Base-by-base conservation (phyloP, 2,888 invertebrate species). In the Drosophila kanekoi region DNA sequence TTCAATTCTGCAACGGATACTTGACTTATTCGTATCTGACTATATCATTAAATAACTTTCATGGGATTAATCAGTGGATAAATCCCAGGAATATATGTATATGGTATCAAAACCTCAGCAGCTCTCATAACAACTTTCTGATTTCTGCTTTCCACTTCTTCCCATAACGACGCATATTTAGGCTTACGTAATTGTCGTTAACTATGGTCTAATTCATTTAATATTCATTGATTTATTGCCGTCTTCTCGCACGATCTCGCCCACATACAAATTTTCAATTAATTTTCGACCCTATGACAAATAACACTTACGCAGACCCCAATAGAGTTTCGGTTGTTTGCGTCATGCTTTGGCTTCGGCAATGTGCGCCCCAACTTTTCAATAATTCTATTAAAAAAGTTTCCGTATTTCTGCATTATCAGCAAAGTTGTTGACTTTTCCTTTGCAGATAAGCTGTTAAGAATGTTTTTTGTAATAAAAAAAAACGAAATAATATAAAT, bases 401-500 rank as follows among this genome's bases (percentile, higher is more conserved):
- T 77, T 56, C 23, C 8, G 43, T 62, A 9, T 28, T 70, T 44
- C 38, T 61, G 86, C 64, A 41, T 53, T 85, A 85, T 87, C 88
- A 87, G 79, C 71, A 23, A 51, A 53, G 62, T 44, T 48, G 32
- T 58, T 53, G 66, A 59, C 56, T 77, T 60, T 68, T 37, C 28
- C 2, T 38, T 20, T 11, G 14, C 37, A 56, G 87, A 84, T 87
- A 80, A 77, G 87, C 60, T 48, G 33, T 38, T 47, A 59, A 67
- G 45, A 52, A 52, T 70, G 57, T 67, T 57, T 64, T 59, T 37
- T 32, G 48, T 28, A 48, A 33, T 37, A 67, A 20, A 57, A n/a
- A 14, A 20, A 11, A 11, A 35, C 14, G 11, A 49, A 40, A 40
- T 8, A 40, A 40, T 4, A 45, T 4, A 13, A 57, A 53, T 40